Evolutionary conservation across 2,888 invertebrate species (phyloP).

Genomic region (Panopea generosa): DNA sequence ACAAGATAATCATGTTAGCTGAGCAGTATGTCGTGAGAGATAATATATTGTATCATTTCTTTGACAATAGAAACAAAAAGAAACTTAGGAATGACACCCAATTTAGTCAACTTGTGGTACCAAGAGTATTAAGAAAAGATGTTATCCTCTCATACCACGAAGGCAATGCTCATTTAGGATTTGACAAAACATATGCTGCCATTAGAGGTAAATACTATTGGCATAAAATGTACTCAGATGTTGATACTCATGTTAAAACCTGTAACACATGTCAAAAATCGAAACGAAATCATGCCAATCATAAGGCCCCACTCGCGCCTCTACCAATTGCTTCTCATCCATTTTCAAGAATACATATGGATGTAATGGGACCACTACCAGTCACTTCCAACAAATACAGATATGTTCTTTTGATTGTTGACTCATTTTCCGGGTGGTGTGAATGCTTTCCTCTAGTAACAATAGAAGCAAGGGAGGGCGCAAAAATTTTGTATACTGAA

Average conservation of each 20-base stretch:
- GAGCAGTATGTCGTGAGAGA: constrained; percentile 35
- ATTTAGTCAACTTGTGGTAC: constrained; percentile 41
- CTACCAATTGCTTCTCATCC: constrained; percentile 26
- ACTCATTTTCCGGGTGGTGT: constrained; percentile 24
- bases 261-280: constrained; percentile 43
- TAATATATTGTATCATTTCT: constrained; percentile 40
- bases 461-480: constrained; percentile 52
- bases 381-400: constrained; percentile 4
- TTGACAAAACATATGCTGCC: constrained; percentile 45
- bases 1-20: neutral
- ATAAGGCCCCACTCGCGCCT: constrained; percentile 32
- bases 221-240: constrained; percentile 56
- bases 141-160: constrained; percentile 56
- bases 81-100: neutral
- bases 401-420: constrained; percentile 31
- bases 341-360: constrained; percentile 47
- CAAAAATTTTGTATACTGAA: constrained; percentile 46
- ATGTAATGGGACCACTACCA: constrained; percentile 40
- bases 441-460: constrained; percentile 49
- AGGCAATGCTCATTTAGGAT: constrained; percentile 43
- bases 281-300: constrained; percentile 24
- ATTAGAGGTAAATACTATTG: constrained; percentile 55
- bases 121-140: constrained; percentile 38
- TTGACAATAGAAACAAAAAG: constrained; percentile 25
- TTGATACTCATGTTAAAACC: constrained; percentile 43